A percentile compares a stretch with the other conserved stretches of the same genome.
Conservation (phyloP, 1,140 invertebrate species). For the Tribolium madens region DNA sequence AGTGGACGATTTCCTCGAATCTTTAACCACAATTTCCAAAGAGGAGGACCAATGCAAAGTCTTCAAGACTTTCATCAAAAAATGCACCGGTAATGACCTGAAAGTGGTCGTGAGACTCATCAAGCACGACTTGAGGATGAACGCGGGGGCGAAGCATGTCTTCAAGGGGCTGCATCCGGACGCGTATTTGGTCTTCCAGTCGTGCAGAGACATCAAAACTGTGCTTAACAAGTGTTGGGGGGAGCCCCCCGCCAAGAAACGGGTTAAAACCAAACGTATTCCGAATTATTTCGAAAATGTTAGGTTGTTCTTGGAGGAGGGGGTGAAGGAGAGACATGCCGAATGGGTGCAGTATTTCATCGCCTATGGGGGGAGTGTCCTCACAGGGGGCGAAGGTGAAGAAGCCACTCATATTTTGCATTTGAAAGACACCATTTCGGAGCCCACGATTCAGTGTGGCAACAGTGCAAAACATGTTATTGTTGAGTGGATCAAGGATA, state of each 20-base stretch:
- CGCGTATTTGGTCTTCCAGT: conserved; percentile 90
- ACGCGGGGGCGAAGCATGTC: conserved; percentile 92
- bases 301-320: conserved; percentile 46
- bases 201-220: conserved; percentile 80
- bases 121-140: conserved; percentile 92
- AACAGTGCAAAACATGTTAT: conserved; percentile 67
- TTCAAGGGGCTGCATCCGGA: conserved; percentile 86
- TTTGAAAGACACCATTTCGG: conserved; percentile 63
- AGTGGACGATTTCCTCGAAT: conserved; percentile 81
- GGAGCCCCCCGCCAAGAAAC: conserved; percentile 45
- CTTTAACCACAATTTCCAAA: conserved; percentile 82
- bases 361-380: conserved; percentile 67
- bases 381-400: conserved; percentile 63
- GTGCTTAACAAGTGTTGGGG: conserved; percentile 74
- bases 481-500: conserved; percentile 68
- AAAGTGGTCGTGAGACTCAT: conserved; percentile 89
- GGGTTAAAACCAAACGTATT: conserved; percentile 32
- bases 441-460: conserved; percentile 61
- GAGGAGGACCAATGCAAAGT: conserved; percentile 89
- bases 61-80: conserved; percentile 80
- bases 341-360: conserved; percentile 66
- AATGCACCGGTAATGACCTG: conserved; percentile 88
- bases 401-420: conserved; percentile 69
- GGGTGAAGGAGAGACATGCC: conserved; percentile 4
- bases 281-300: conserved; percentile 57